Conservation (phyloP, 2,113 vertebrate genomes). For the Columbina picui region DNA sequence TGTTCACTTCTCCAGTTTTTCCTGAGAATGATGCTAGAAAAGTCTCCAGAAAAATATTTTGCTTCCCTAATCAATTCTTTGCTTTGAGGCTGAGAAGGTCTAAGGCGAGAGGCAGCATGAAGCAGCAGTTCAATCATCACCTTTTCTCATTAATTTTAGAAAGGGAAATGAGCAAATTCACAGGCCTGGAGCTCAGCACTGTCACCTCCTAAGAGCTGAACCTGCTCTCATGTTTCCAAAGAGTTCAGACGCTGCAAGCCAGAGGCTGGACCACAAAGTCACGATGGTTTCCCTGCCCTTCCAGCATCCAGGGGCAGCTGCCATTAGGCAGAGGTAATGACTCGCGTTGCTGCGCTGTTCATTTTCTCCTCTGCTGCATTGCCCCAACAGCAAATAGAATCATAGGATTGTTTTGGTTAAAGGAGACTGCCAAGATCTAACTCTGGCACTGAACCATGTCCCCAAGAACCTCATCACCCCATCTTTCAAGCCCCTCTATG, state of each 20-base stretch:
- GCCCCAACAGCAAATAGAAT: background rate
- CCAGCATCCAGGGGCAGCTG: background rate
- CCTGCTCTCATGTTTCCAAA: fast-evolving
- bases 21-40: background rate
- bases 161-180: background rate
- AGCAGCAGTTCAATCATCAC: fast-evolving
- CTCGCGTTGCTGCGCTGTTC: background rate
- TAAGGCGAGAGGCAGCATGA: background rate
- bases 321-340: fast-evolving
- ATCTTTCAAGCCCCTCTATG: too few species aligned
- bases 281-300: background rate
- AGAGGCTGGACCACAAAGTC: fast-evolving
- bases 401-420: too few species aligned
- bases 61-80: background rate
- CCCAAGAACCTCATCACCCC: too few species aligned
- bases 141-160: background rate
- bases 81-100: background rate
- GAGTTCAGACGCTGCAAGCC: background rate
- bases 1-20: background rate
- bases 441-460: too few species aligned
- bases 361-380: fast-evolving
- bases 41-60: background rate
- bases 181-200: background rate
- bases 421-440: too few species aligned
- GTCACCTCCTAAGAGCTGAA: background rate